Percentiles rank a stretch among this genome's conserved stretches.
These are phyloP conservation scores for Bacillus rossius DNA, from an alignment of 1,140 invertebrate species.

Conservation along the genomic window DNA sequence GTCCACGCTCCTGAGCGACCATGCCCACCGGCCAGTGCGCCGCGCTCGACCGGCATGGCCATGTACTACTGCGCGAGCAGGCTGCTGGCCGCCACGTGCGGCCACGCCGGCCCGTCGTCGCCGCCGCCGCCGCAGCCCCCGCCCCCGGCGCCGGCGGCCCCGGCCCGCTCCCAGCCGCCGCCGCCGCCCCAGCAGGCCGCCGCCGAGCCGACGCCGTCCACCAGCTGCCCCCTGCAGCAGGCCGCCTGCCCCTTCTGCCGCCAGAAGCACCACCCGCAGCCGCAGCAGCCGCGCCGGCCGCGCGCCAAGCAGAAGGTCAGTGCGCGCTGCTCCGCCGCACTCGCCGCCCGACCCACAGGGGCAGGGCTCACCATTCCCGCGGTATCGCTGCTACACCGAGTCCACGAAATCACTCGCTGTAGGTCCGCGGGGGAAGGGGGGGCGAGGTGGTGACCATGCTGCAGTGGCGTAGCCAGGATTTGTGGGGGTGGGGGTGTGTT, in stretches of 20 bases:
- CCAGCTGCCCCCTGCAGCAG: neutral
- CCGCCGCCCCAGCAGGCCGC: neutral
- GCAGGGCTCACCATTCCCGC: no score
- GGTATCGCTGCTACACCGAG: no score
- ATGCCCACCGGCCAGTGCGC: no score
- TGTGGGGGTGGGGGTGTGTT: no score
- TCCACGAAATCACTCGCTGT: no score
- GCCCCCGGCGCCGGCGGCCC: neutral
- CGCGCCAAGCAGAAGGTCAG: no score
- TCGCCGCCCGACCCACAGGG: no score
- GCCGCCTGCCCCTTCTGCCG: neutral
- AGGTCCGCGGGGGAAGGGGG: no score
- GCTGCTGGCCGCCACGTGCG: slow-evolving; percentile 2
- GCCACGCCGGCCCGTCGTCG: neutral
- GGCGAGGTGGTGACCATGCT: no score
- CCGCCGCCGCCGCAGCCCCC: neutral
- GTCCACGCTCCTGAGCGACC: no score
- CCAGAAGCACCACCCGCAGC: neutral
- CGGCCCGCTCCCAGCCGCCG: neutral
- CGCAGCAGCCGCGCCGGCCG: neutral
- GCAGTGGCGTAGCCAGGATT: no score
- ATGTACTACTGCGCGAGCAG: slow-evolving; percentile 20
- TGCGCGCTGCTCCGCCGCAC: no score
- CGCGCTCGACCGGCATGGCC: slow-evolving; percentile 9
- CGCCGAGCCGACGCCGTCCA: neutral